Evolutionary conservation across 1,140 invertebrate species (phyloP).

Genomic region (Chelonus insularis): DNA sequence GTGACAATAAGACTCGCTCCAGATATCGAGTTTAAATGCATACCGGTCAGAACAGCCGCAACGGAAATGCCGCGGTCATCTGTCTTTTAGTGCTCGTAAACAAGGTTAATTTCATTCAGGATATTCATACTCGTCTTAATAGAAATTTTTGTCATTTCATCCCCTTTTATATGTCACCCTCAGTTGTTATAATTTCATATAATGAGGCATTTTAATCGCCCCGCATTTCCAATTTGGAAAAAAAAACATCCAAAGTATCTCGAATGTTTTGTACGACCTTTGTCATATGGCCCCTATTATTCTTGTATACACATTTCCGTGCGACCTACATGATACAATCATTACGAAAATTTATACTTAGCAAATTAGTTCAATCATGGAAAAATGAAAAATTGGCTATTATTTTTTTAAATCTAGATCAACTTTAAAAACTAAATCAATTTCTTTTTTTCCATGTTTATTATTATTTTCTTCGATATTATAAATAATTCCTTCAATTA

Average conservation of each 20-base stretch:
- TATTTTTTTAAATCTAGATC: too few species aligned
- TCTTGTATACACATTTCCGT: neutral
- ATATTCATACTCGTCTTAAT: constrained; percentile 10
- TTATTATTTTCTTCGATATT: too few species aligned
- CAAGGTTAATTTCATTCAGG: constrained; percentile 34
- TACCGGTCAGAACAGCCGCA: constrained; percentile 21
- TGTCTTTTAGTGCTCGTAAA: constrained; percentile 30
- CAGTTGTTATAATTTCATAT: neutral
- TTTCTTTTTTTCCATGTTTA: too few species aligned
- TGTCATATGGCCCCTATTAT: neutral
- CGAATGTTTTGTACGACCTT: neutral
- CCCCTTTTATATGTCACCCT: neutral
- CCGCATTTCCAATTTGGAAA: neutral
- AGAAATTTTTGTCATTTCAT: constrained; percentile 3
- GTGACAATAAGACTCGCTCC: too few species aligned
- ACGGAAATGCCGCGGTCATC: constrained; percentile 32
- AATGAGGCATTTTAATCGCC: neutral
- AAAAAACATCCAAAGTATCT: neutral
- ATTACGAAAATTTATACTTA: neutral
- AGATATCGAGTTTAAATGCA: too few species aligned
- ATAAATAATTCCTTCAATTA: too few species aligned
- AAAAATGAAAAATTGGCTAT: neutral
- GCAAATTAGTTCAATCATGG: neutral
- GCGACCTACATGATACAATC: constrained; percentile 7
- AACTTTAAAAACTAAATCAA: too few species aligned